A percentile compares a stretch with the other conserved stretches of the same genome.
Evolutionary conservation across 2,888 invertebrate species (phyloP).

Genomic region (Dolichomitus sp.): DNA sequence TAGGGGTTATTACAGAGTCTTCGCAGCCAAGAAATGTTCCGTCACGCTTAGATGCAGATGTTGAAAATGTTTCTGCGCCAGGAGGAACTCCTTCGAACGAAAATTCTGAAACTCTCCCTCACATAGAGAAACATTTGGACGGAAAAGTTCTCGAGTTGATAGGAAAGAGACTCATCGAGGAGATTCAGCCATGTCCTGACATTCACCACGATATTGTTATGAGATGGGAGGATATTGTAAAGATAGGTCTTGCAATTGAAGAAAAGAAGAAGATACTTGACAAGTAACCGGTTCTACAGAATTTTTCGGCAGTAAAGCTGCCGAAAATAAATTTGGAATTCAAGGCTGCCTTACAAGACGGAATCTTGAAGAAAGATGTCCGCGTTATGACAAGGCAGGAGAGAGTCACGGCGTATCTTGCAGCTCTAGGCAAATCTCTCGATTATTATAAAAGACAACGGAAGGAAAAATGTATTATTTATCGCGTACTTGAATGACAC

Average conservation of each 20-base stretch:
- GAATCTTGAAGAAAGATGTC: slow-evolving; percentile 14
- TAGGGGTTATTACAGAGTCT: background rate
- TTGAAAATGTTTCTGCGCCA: too few species aligned
- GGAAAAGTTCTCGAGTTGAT: slow-evolving; percentile 41
- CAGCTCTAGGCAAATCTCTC: slow-evolving; percentile 37
- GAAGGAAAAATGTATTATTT: background rate
- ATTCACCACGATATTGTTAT: slow-evolving; percentile 46
- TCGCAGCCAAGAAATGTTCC: background rate
- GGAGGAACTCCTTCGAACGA: too few species aligned
- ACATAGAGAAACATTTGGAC: background rate
- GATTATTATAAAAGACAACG: background rate
- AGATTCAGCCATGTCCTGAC: slow-evolving; percentile 9
- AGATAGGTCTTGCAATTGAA: slow-evolving; percentile 25
- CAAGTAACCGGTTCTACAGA: slow-evolving; percentile 39
- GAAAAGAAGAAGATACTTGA: slow-evolving; percentile 2
- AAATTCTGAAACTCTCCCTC: background rate
- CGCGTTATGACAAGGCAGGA: slow-evolving; percentile 41
- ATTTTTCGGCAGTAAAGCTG: slow-evolving; percentile 5
- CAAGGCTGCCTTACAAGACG: slow-evolving; percentile 21
- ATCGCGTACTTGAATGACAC: background rate
- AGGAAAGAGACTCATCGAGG: slow-evolving; percentile 23
- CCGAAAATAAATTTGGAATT: slow-evolving; percentile 46
- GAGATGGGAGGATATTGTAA: slow-evolving; percentile 42
- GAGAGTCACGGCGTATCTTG: slow-evolving; percentile 22
- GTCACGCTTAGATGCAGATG: background rate